These are phyloP conservation scores for Callyntrura guangdongensis DNA, from an alignment of 2,888 invertebrate species.

Conservation along the genomic window DNA sequence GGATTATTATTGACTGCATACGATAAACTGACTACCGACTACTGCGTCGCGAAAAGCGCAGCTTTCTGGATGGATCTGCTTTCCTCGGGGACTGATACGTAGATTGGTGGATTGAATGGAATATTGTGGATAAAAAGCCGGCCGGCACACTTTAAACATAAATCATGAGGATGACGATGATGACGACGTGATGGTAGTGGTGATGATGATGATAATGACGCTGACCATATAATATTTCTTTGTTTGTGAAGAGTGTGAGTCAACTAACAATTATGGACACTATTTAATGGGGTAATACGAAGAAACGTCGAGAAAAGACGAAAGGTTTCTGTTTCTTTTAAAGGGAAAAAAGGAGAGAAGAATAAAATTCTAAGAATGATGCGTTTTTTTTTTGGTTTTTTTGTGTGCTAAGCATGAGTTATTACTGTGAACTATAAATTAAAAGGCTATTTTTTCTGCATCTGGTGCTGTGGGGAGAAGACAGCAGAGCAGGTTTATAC, in stretches of 20 bases:
- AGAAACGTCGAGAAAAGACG: background rate
- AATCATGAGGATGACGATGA: background rate
- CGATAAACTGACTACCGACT: background rate
- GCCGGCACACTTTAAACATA: background rate
- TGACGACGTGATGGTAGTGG: background rate
- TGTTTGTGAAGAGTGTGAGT: too few species aligned
- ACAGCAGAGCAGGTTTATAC: background rate
- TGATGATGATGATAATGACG: too few species aligned
- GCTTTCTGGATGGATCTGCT: slow-evolving; percentile 19
- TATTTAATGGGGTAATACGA: too few species aligned
- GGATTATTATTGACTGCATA: background rate
- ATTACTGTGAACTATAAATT: too few species aligned
- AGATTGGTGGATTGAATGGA: background rate
- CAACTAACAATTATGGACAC: too few species aligned
- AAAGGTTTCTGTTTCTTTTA: background rate
- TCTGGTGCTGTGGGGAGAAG: background rate
- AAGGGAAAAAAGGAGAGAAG: background rate
- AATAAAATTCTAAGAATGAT: background rate
- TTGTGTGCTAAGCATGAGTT: too few species aligned
- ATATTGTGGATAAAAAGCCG: background rate
- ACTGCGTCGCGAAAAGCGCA: slow-evolving; percentile 12
- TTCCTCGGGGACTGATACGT: background rate
- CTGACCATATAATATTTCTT: too few species aligned
- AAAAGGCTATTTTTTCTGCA: background rate
- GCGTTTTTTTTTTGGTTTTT: too few species aligned